Conservation (phyloP, 2,113 vertebrate genomes). For the Brienomyrus longianalis region DNA sequence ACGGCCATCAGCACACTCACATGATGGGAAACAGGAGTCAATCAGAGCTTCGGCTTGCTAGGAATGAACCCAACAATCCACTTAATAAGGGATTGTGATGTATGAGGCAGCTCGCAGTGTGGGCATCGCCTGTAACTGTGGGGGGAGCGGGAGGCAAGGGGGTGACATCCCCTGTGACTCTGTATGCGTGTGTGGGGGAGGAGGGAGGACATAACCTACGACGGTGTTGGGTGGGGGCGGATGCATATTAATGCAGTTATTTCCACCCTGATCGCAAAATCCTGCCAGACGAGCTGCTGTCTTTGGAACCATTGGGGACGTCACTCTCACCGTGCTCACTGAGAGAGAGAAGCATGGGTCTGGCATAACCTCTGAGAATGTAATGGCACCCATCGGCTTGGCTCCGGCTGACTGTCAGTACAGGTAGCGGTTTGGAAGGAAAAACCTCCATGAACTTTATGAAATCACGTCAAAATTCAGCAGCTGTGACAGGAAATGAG, state of each 20-base stretch:
- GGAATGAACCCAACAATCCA: background rate
- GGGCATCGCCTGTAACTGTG: background rate
- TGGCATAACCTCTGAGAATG: background rate
- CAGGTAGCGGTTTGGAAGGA: background rate
- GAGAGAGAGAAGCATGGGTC: background rate
- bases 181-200: too few relatives aligned
- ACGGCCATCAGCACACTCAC: background rate
- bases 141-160: too few relatives aligned
- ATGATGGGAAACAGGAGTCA: background rate
- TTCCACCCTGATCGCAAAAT: background rate
- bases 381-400: background rate
- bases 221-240: too few relatives aligned
- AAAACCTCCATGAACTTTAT: background rate
- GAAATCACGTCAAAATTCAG: background rate
- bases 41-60: background rate
- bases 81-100: background rate
- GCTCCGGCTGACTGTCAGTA: background rate
- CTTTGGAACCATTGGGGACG: background rate
- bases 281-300: background rate
- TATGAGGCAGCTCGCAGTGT: background rate
- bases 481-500: background rate
- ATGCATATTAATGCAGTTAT: background rate
- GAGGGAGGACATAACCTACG: too few relatives aligned
- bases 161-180: too few relatives aligned
- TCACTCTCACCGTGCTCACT: background rate